Percentiles rank a stretch among this genome's conserved stretches.
phyloP scores from a whole-genome alignment of 2,797 vertebrate genomes.

The Dicrostonyx torquatus region DNA sequence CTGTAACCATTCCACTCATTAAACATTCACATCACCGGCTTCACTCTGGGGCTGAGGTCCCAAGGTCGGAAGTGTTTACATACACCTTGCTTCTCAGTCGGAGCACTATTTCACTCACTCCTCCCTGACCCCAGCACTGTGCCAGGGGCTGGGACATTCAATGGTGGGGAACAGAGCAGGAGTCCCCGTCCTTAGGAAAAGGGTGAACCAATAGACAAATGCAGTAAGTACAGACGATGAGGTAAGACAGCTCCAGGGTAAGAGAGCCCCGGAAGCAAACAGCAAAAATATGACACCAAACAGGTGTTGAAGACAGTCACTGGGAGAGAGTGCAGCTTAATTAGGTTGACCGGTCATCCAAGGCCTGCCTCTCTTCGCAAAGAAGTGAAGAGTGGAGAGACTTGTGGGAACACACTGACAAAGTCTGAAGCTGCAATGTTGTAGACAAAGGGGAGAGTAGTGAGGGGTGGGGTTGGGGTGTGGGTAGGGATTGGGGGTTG shows the following conservation, averaged over 20 bases:
- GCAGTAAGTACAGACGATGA: neutral
- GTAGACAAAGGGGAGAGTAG: neutral
- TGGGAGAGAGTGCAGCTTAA: neutral
- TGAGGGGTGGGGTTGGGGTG: neutral
- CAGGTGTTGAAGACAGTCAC: neutral
- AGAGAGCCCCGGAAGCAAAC: neutral
- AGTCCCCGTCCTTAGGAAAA: neutral
- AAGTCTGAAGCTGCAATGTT: neutral
- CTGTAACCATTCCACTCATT: neutral
- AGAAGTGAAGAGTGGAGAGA: neutral
- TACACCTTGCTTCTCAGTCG: neutral
- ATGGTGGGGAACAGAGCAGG: neutral
- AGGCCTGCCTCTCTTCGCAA: neutral
- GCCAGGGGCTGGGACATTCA: neutral
- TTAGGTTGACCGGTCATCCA: neutral
- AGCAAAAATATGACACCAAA: neutral
- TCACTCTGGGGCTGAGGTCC: neutral
- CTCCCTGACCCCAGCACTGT: neutral
- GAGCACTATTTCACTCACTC: neutral
- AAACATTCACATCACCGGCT: neutral
- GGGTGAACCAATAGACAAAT: neutral
- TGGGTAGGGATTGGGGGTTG: too few relatives aligned
- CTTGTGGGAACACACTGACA: neutral
- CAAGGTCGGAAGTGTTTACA: neutral
- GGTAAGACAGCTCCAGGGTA: neutral